Evolutionary conservation across 1,140 invertebrate species (phyloP).

Genomic region (Bombus affinis): DNA sequence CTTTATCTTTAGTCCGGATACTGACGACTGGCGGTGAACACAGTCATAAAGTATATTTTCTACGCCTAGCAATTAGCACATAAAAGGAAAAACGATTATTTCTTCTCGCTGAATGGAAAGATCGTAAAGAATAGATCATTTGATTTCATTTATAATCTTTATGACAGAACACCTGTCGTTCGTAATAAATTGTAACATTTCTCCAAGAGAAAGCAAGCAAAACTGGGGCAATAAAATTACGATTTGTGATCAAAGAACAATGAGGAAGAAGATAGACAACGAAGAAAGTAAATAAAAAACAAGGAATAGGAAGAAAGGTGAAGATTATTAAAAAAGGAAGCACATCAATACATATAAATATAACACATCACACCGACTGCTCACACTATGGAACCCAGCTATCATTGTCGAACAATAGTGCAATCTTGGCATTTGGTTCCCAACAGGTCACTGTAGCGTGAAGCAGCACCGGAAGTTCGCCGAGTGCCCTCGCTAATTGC

Average conservation of each 20-base stretch:
- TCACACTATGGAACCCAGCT: slow-evolving; percentile 64
- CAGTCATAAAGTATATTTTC: neutral
- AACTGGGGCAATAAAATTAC: neutral
- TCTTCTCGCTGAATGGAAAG: neutral
- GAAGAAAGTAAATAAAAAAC: neutral
- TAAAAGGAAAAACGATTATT: neutral
- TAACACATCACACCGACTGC: neutral
- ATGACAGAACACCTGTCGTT: neutral
- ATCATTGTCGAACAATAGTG: slow-evolving; percentile 77
- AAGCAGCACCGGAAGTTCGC: slow-evolving; percentile 80
- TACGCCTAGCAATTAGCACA: neutral
- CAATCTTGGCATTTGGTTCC: slow-evolving; percentile 78
- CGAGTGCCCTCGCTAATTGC: slow-evolving; percentile 79
- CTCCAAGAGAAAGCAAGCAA: neutral
- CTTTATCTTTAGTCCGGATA: no score
- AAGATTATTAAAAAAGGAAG: no score
- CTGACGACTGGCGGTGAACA: neutral
- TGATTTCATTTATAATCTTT: neutral
- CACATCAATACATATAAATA: neutral
- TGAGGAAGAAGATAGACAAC: neutral
- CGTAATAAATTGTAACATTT: neutral
- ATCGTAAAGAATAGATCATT: neutral
- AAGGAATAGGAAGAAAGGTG: neutral
- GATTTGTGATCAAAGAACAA: neutral
- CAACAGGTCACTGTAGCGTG: slow-evolving; percentile 77